Base-by-base conservation (phyloP, 1,140 invertebrate genomes). In the Asobara japonica region DNA sequence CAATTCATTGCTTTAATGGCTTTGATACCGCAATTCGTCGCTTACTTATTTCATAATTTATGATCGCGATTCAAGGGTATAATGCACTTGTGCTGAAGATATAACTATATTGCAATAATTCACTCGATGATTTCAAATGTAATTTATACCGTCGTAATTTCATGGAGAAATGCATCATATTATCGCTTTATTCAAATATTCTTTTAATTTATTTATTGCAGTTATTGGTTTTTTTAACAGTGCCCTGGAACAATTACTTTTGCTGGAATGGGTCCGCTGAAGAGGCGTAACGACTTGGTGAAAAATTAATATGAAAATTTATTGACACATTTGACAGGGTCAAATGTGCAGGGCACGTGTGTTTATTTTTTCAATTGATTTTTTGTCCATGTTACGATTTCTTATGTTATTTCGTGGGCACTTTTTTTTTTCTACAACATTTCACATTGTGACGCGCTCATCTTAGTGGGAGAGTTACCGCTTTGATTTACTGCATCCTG, bases 81-180 rank as follows among this genome's bases (percentile, higher is more conserved):
- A 20, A 13, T 25, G 25, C 41, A 67, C 65, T 25, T 45, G 27
- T n/a, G n/a, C 4, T 41, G 31, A 10, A 22, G 20, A 51, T 22
- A 38, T 66, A 74, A 75, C 70, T 77, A 80, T 79, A 71, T 56
- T 41, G 73, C 73, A 75, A 79, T 79, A 80, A 80, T 74, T 79
- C 76, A 75, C 66, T 60, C 33, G 56, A 20, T 48, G 60, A 71
- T 71, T 71, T 65, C 11, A 48, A 29, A 5, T 48, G 29, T 22
- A 71, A 71, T 71, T 71, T 64, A 71, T 41, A 16, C 33, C 36
- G 13, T 48, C 27, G 62, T 71, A 61, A 71, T 71, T 71, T 36
- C 29, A n/a, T 69, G 33, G 22, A 69, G 45, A 69, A 60, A 38
- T 60, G 33, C 51, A 41, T 69, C 31, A 60, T 25, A 60, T 69